Evolutionary conservation across 92 coral and sea anemone species (phyloP).

Genomic region (Epizoanthus fatuus): DNA sequence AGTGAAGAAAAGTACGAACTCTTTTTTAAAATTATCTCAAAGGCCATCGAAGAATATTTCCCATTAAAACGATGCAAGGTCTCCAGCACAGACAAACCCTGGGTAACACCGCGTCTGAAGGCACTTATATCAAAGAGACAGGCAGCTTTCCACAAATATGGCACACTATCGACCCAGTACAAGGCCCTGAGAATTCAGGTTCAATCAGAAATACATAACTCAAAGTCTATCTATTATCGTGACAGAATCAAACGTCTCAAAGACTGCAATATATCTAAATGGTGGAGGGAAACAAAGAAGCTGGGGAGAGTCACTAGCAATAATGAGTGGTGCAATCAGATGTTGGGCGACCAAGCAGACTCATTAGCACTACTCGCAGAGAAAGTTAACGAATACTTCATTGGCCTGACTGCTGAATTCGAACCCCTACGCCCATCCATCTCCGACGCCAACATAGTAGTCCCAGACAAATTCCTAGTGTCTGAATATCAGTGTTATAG

Average conservation of each 20-base stretch:
- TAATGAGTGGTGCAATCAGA: constrained; percentile 28
- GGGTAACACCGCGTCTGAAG: constrained; percentile 16
- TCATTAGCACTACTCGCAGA: no score
- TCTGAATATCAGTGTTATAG: no score
- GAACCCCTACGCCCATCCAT: no score
- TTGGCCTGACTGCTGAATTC: no score
- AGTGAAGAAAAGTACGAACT: no score
- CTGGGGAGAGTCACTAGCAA: constrained; percentile 18
- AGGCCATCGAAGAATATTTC: no score
- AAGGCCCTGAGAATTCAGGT: constrained; percentile 7
- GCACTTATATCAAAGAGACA: constrained; percentile 8
- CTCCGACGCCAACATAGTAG: no score
- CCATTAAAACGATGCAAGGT: background rate
- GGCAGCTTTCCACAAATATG: constrained; percentile 15
- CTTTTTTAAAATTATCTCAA: no score
- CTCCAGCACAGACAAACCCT: constrained; percentile 24
- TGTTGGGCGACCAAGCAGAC: constrained; percentile 15
- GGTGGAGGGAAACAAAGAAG: constrained; percentile 19
- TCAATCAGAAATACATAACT: constrained; percentile 8
- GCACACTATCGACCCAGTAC: background rate
- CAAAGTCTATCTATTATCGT: constrained; percentile 19
- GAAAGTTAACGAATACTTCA: no score
- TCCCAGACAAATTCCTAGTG: no score
- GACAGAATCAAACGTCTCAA: constrained; percentile 15
- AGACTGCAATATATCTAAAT: constrained; percentile 4